Evolutionary conservation across 2,797 vertebrate genomes (phyloP).

Genomic region (Neosilurus hyrtlii): DNA sequence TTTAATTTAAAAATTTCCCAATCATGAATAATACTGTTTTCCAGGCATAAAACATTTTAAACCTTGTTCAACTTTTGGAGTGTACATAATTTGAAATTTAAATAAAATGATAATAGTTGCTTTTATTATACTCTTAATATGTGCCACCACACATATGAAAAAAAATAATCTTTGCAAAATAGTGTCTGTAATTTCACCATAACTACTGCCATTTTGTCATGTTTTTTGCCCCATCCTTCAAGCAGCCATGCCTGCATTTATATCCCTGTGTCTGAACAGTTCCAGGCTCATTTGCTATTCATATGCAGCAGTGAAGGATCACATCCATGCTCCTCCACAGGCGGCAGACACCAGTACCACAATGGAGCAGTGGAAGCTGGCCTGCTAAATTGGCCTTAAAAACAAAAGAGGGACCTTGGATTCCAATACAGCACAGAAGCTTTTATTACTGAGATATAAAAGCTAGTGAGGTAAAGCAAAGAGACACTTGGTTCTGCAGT

Average conservation of each 20-base stretch:
- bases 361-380: neutral
- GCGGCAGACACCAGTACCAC: neutral
- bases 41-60: neutral
- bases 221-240: neutral
- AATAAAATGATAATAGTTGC: neutral
- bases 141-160: neutral
- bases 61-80: neutral
- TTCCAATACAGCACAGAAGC: constrained; percentile 16
- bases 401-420: constrained; percentile 40
- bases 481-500: constrained; percentile 16
- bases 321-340: constrained; percentile 7
- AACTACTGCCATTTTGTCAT: neutral
- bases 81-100: neutral
- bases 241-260: constrained; percentile 16
- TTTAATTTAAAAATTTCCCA: neutral
- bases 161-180: neutral
- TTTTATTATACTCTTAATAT: neutral
- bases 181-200: neutral
- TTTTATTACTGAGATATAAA: constrained; percentile 47
- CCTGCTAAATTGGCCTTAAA: constrained; percentile 44
- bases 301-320: constrained; percentile 20
- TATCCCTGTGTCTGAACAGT: constrained; percentile 3
- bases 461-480: constrained; percentile 28
- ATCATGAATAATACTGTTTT: neutral
- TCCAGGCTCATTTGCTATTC: constrained; percentile 29